A percentile compares a stretch with the other conserved stretches of the same genome.
Evolutionary conservation across 2,797 vertebrate genomes (phyloP).

Genomic region (Pogonophryne albipinna): DNA sequence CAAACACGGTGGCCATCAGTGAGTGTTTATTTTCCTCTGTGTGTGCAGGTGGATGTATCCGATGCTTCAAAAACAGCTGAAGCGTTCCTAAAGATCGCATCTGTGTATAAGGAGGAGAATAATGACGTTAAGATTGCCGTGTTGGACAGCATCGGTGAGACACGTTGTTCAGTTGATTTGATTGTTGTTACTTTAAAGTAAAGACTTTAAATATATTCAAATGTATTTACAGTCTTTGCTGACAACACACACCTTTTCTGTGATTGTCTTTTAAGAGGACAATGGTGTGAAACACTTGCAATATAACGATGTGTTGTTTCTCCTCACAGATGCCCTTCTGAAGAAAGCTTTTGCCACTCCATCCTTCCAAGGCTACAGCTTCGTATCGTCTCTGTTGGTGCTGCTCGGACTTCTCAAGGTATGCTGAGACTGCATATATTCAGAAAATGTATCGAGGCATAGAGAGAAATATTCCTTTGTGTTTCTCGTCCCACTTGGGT

Average conservation of each 20-base stretch:
- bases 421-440: neutral
- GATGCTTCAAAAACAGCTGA: constrained; percentile 90
- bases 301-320: neutral
- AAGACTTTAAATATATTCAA: no score
- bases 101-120: constrained; percentile 93
- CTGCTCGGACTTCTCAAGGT: constrained; percentile 97
- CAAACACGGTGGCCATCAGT: neutral
- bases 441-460: neutral
- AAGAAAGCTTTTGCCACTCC: constrained; percentile 89
- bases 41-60: constrained; percentile 89
- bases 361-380: constrained; percentile 89
- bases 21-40: constrained; percentile 9
- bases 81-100: constrained; percentile 93
- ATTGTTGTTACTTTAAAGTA: no score
- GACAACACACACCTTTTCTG: neutral
- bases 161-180: neutral
- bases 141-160: constrained; percentile 85
- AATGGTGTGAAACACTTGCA: neutral
- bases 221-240: neutral
- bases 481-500: neutral
- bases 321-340: constrained; percentile 89
- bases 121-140: constrained; percentile 86
- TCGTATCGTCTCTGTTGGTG: constrained; percentile 91
- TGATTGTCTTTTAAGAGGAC: neutral
- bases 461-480: neutral